Evolutionary conservation across 2,797 vertebrate genomes (phyloP).

Genomic region (Gymnoscopelus microlampas): DNA sequence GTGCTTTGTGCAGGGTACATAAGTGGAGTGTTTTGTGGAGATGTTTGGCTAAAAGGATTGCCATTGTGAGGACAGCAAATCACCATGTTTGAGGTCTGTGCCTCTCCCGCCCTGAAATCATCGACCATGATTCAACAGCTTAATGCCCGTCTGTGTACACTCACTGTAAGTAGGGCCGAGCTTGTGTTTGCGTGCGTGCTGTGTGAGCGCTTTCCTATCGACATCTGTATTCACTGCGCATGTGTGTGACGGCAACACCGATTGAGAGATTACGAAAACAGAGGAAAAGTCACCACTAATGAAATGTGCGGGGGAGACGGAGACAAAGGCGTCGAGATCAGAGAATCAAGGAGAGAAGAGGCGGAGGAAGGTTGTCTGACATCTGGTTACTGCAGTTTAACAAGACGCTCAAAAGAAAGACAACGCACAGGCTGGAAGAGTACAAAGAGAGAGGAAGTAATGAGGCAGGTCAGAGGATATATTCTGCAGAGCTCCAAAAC

Average conservation of each 20-base stretch:
- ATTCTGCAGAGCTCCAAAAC: slow-evolving; percentile 12
- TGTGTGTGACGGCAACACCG: slow-evolving; percentile 17
- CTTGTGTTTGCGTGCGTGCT: neutral
- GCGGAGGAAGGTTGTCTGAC: slow-evolving; percentile 44
- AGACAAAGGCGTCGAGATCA: slow-evolving; percentile 52
- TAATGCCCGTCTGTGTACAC: neutral
- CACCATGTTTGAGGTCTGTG: slow-evolving; percentile 37
- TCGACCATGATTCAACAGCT: slow-evolving; percentile 18
- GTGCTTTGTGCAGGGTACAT: slow-evolving; percentile 48
- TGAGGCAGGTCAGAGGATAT: slow-evolving; percentile 52
- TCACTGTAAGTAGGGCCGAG: neutral
- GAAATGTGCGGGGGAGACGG: slow-evolving; percentile 40
- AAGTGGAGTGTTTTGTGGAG: slow-evolving; percentile 50
- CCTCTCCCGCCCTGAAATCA: slow-evolving; percentile 31
- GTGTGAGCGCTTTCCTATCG: neutral
- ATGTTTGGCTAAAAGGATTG: slow-evolving; percentile 53
- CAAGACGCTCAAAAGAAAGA: slow-evolving; percentile 58
- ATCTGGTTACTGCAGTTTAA: slow-evolving; percentile 68
- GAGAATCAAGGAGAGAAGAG: slow-evolving; percentile 46
- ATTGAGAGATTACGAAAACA: slow-evolving; percentile 32
- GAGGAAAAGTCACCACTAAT: slow-evolving; percentile 49
- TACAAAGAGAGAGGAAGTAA: slow-evolving; percentile 48
- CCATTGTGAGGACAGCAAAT: slow-evolving; percentile 49
- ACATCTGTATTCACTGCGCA: neutral
- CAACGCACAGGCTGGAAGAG: slow-evolving; percentile 42